Conservation (phyloP, 1,140 invertebrate species). For the Tetramorium parvispinum region DNA sequence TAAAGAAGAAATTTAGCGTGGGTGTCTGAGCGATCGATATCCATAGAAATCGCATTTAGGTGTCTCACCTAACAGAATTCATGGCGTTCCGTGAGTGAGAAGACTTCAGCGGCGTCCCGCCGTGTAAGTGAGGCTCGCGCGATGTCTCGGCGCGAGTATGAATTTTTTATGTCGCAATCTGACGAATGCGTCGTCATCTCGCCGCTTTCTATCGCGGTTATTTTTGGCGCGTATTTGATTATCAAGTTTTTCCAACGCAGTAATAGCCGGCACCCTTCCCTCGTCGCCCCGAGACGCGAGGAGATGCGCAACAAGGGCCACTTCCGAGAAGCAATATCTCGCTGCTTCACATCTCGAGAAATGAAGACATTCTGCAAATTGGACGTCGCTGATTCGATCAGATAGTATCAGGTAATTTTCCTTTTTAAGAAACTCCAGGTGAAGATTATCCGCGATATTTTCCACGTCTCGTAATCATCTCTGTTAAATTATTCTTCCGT, state of each 20-base stretch:
- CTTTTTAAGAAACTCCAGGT: neutral
- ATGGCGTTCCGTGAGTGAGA: neutral
- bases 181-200: neutral
- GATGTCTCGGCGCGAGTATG: neutral
- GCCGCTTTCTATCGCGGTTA: neutral
- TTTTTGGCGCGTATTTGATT: conserved; percentile 15
- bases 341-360: conserved; percentile 7
- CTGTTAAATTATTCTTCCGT: neutral
- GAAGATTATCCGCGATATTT: neutral
- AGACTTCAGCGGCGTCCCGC: neutral
- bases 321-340: conserved; percentile 17
- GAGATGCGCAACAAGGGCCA: neutral
- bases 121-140: neutral
- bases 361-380: conserved; percentile 13
- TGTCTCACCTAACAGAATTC: neutral
- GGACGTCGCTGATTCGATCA: conserved; percentile 1
- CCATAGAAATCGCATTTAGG: conserved; percentile 38
- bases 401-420: neutral
- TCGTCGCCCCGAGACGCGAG: neutral
- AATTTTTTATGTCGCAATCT: conserved; percentile 7
- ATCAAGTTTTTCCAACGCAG: neutral
- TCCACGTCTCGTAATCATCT: neutral
- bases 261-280: neutral
- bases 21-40: conserved; percentile 28
- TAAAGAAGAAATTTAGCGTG: conserved; percentile 64